Evolutionary conservation across 1,140 invertebrate genomes (phyloP), one percentile per base, ranked within the genome.

Genomic region (Drosophila azteca): DNA sequence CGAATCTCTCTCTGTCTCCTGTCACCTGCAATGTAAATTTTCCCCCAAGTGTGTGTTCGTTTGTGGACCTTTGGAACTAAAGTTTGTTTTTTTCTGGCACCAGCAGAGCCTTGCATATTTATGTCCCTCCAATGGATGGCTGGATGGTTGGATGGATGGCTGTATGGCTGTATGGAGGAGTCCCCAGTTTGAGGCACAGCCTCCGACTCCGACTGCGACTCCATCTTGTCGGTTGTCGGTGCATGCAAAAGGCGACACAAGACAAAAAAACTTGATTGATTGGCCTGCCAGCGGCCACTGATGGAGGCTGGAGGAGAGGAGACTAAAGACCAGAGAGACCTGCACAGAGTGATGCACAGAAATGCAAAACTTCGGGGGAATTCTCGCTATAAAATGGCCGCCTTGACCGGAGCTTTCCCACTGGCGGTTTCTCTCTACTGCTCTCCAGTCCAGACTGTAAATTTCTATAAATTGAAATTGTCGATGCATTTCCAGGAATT

Each of bases 201-300:
- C 26, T 43, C 5, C 26, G 61, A 9, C 65, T 68, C 62, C 65
- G 8, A 66, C 31, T 50, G 43, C 31, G 61, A 67, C 65, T 68
- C 65, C 65, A 70, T 70, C 67, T 70, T 70, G 51, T 20, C 63
- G 66, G 45, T 70, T 70, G 51, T 20, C 63, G 66, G 53, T 68
- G 67, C 67, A 70, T 70, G 67, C 67, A 70, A 70, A 69, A 35
- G 66, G 65, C 67, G 65, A 49, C 43, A 35, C 44, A 24, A 15
- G 24, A 44, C 43, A 67, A 70, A 70, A 54, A 70, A 70, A 70
- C 67, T 70, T 70, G 67, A 70, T 70, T 70, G 67, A 70, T 70
- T 70, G 67, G 66, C 66, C 66, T 69, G 64, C 66, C 51, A 69
- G 45, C 7, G 44, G 45, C 51, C 26, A 44, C 22, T 43, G 45